phyloP scores from a whole-genome alignment of 1,140 invertebrate genomes.

The Solen grandis region DNA sequence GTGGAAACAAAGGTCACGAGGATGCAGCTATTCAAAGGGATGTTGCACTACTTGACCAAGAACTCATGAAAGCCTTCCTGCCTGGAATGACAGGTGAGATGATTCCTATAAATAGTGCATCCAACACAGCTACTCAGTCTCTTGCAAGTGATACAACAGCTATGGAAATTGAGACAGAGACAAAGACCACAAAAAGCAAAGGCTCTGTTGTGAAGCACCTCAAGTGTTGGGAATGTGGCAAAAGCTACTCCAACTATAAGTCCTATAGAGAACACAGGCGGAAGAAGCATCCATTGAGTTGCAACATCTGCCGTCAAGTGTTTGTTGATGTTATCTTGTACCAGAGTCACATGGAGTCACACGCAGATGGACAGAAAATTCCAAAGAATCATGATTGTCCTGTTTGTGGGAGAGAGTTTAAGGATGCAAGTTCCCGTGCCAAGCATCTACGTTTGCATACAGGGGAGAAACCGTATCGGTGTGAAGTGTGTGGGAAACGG shows the following conservation, averaged over 20 bases:
- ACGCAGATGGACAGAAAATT: slow-evolving; percentile 26
- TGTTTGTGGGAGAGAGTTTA: slow-evolving; percentile 49
- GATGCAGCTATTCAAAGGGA: slow-evolving; percentile 7
- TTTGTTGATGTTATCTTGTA: slow-evolving; percentile 37
- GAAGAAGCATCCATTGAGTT: slow-evolving; percentile 51
- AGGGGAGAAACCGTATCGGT: slow-evolving; percentile 92
- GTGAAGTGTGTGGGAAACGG: slow-evolving; percentile 93
- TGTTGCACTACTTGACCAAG: slow-evolving; percentile 36
- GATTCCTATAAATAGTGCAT: not conserved
- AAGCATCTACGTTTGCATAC: slow-evolving; percentile 84
- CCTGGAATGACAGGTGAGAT: slow-evolving; percentile 8
- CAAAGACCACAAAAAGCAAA: too few relatives aligned
- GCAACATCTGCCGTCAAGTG: slow-evolving; percentile 39
- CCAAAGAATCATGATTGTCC: slow-evolving; percentile 49
- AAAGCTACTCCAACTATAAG: slow-evolving; percentile 40
- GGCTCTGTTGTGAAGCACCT: slow-evolving; percentile 19
- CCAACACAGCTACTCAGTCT: not conserved
- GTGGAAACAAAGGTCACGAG: slow-evolving; percentile 16
- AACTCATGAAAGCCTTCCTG: slow-evolving; percentile 28
- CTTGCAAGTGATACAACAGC: too few relatives aligned
- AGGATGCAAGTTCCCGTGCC: slow-evolving; percentile 51
- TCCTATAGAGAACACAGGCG: slow-evolving; percentile 49
- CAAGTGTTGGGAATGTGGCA: slow-evolving; percentile 49
- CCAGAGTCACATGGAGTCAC: slow-evolving; percentile 45
- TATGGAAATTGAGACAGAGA: too few relatives aligned